These are phyloP conservation scores for Phymastichus coffea DNA, from an alignment of 1,140 invertebrate genomes.

Conservation along the genomic window DNA sequence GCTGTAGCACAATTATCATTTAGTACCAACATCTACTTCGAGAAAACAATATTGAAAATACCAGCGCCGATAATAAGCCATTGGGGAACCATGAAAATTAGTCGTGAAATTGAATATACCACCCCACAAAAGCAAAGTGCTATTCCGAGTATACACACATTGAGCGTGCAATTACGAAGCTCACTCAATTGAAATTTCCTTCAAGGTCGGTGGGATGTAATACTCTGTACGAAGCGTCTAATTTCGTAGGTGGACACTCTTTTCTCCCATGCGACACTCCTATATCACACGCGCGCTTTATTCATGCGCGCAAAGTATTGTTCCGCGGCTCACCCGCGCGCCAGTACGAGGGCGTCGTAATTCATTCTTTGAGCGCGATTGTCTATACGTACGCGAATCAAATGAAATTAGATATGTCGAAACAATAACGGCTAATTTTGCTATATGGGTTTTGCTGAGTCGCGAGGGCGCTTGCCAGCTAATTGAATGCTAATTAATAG, in stretches of 20 bases:
- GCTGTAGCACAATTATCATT: too few relatives aligned
- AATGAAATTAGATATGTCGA: constrained; percentile 16
- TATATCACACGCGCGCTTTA: constrained; percentile 42
- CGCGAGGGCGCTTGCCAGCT: too few relatives aligned
- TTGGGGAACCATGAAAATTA: too few relatives aligned
- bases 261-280: constrained; percentile 35
- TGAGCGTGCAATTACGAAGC: too few relatives aligned
- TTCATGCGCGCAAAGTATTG: constrained; percentile 47
- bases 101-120: too few relatives aligned
- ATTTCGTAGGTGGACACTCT: constrained; percentile 34
- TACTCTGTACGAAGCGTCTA: constrained; percentile 9
- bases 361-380: constrained; percentile 38
- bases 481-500: too few relatives aligned
- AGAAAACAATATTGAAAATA: too few relatives aligned
- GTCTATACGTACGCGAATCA: background rate
- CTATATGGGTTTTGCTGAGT: too few relatives aligned
- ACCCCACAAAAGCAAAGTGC: too few relatives aligned
- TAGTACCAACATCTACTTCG: too few relatives aligned
- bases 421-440: constrained; percentile 15
- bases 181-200: constrained; percentile 15
- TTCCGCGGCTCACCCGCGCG: constrained; percentile 36
- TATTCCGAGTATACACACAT: too few relatives aligned
- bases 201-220: constrained; percentile 11
- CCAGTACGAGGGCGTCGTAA: constrained; percentile 44
- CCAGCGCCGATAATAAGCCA: too few relatives aligned